Evolutionary conservation across 2,797 vertebrate genomes (phyloP), one percentile per base, ranked within the genome.

Genomic region (Rhadinocentrus ornatus): DNA sequence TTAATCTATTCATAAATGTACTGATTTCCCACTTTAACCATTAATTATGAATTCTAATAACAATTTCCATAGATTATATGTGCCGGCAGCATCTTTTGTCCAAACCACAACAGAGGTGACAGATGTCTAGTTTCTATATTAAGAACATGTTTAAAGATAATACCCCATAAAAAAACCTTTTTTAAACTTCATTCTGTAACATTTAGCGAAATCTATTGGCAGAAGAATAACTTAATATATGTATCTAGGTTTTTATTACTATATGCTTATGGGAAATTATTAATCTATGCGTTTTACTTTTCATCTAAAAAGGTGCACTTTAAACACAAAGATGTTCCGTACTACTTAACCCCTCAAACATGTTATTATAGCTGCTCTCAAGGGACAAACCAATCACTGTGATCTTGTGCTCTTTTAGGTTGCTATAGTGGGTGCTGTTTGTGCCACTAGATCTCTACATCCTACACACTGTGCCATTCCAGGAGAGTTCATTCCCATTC

Each of bases 401-500:
- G 16, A 18, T 41, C 13, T 18, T 41, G 15, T 6, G 16, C 16
- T 44, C 41, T 20, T 44, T 3, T 2, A 39, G 37, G 12, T 15
- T 13, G 5, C 6, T 16, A 44, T 44, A 41, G n/a, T 24, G 5
- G n/a, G 48, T n/a, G 12, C 7, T 24, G 2, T 32, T 44, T 32
- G 1, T 64, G 31, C 26, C 1, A 12, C 18, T 20, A 9, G 8
- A 2, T 12, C 13, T 8, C 1, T 3, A 27, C 26, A 6, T 66
- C 12, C 18, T 0, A 15, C 35, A 29, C 18, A 31, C 35, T 55
- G 18, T 1, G 6, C 32, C 32, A 35, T 11, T 34, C 53, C 18
- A 55, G 22, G 56, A 39, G 0, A 37, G 55, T 31, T 37, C 1
- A 61, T 15, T 6, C 15, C 24, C 6, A 10, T 13, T 64, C 96